Evolutionary conservation across 2,888 invertebrate genomes (phyloP), one percentile per base, ranked within the genome.

Genomic region (Drosophila yooni): DNA sequence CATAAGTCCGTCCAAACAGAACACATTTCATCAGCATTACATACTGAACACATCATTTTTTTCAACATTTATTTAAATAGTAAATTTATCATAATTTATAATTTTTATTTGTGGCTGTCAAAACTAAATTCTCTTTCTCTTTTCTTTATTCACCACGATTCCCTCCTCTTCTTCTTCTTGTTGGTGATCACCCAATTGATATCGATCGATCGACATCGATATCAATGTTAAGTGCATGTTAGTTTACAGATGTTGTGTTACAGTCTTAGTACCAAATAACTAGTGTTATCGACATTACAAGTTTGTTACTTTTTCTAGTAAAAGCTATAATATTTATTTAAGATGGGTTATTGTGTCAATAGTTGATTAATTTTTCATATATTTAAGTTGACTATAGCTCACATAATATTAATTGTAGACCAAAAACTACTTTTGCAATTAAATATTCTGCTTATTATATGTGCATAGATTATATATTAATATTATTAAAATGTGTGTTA

Each of bases 401-500:
- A 21, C 43, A 5, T 5, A 21, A 21, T 21, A 36, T 11, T 2
- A 43, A 21, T 5, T 43, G 11, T 5, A 2, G 43, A 40, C 1
- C n/a, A n/a, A n/a, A 40, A 18, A 7, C 15, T 18, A 15, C 2
- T 36, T 36, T 15, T 36, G 36, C 15, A 36, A 36, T 6, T 0
- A 29, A 27, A 59, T 51, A 29, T 65, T 33, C 38, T 18, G 21
- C 13, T 46, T 40, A 40, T 43, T n/a, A 38, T 38, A 21, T n/a
- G n/a, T 29, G 13, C 52, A 15, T 34, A n/a, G 25, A 63, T 38
- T 29, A 46, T 29, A 46, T 52, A 29, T 38, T 15, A 27, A 63
- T 48, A 25, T 33, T 33, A 54, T 59, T 62, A 52, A 72, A 72
- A 72, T 72, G 64, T 71, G 36, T 70, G 59, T 36, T 64, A 59